Evolutionary conservation across 2,797 vertebrate genomes (phyloP), one percentile per base, ranked within the genome.

Genomic region (Lacerta bilineata): DNA sequence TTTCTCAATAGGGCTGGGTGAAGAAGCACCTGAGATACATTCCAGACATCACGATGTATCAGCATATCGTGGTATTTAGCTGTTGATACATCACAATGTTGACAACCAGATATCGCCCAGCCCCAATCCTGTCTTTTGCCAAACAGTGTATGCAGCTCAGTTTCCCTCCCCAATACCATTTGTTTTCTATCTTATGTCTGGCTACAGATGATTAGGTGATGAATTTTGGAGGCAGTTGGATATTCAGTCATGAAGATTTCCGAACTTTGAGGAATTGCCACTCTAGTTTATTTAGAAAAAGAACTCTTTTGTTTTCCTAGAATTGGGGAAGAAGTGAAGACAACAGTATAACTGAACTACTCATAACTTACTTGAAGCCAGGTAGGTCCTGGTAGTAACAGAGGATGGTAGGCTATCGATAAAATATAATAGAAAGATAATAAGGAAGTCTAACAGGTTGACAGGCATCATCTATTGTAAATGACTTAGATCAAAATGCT

Each of bases 141-240:
- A 87, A 82, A 15, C 20, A 64, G 36, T n/a, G 23, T 74, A 33
- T 8, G 59, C 27, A 81, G 29, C n/a, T 82, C 8, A 8, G 11
- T 23, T 29, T n/a, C 69, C 25, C 50, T 11, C 46, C 15, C 43
- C 33, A 36, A 77, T 25, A 18, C 64, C 86, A 83, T 83, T 76
- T 83, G 41, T n/a, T 77, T 68, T 9, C 59, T 72, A 77, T 83
- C 87, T 83, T 18, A 15, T 88, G 8, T 83, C 43, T 83, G 80
- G 50, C 79, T 66, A 4, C 8, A 82, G 55, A 76, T 13, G 76
- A 23, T 36, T 84, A 84, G 86, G 71, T 82, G 41, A 66, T 82
- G 72, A 29, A 75, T 87, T 88, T 83, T 77, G 72, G 72, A 88
- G 87, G 61, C 55, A 77, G 59, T 55, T 74, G 29, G 36, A 61